phyloP scores from a whole-genome alignment of 2,888 invertebrate species.

The Tipula confusa region DNA sequence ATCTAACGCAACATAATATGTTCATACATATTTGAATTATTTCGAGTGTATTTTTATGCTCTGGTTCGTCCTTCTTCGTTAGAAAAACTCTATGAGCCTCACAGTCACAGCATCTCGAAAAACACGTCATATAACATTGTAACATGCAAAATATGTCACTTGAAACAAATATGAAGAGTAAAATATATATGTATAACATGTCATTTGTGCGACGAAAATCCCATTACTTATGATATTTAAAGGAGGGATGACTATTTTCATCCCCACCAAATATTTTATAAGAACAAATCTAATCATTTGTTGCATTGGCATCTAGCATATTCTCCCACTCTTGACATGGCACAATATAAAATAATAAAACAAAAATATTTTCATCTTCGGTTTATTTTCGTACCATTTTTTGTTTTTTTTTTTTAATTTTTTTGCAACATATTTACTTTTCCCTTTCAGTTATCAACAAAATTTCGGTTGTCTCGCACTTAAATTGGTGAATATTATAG shows the following conservation, averaged over 20 bases:
- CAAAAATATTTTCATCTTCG: not conserved
- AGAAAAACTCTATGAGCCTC: too few relatives aligned
- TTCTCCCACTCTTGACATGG: too few relatives aligned
- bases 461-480: not conserved
- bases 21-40: too few relatives aligned
- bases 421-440: not conserved
- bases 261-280: not conserved
- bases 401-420: not conserved
- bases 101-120: too few relatives aligned
- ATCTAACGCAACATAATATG: too few relatives aligned
- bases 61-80: too few relatives aligned
- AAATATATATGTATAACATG: too few relatives aligned
- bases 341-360: not conserved
- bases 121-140: not conserved
- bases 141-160: too few relatives aligned
- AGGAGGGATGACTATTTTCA: not conserved
- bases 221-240: not conserved
- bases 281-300: not conserved
- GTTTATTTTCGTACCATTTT: not conserved
- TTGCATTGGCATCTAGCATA: not conserved
- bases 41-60: too few relatives aligned
- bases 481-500: not conserved
- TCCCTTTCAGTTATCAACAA: not conserved
- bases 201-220: too few relatives aligned
- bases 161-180: too few relatives aligned